phyloP scores from a whole-genome alignment of 2,888 invertebrate genomes.

The Adineta ricciae region DNA sequence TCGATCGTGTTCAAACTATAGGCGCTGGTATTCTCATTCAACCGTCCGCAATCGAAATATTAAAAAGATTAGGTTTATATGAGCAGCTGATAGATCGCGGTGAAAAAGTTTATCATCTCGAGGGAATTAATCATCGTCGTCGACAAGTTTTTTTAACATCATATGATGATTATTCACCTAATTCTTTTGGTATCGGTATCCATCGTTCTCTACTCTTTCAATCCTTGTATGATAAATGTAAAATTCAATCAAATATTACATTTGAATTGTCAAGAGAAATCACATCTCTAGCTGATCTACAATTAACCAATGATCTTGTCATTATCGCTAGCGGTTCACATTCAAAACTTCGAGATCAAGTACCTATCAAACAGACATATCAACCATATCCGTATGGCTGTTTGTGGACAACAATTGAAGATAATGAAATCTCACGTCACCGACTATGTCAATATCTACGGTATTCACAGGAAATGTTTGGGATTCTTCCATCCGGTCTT shows the following conservation, averaged over 20 bases:
- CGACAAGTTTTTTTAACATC: not conserved
- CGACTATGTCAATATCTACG: not conserved
- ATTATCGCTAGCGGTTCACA: not conserved
- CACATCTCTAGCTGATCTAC: not conserved
- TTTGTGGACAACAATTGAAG: not conserved
- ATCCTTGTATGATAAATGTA: not conserved
- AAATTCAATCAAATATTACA: not conserved
- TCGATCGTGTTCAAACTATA: not conserved
- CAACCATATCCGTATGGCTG: not conserved
- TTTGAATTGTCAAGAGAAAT: not conserved
- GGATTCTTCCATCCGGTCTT: not conserved
- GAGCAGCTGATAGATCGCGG: not conserved
- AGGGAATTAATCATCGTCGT: not conserved
- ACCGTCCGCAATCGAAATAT: not conserved
- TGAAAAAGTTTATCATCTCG: not conserved
- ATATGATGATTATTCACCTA: not conserved
- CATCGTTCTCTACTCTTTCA: not conserved
- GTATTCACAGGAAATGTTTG: not conserved
- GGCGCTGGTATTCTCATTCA: not conserved
- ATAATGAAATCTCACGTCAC: not conserved
- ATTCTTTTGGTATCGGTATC: not conserved
- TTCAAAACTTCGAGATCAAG: not conserved
- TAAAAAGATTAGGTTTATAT: not conserved
- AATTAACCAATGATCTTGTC: not conserved
- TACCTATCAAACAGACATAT: not conserved